Conservation (phyloP, 2,888 invertebrate species). For the Drosophila birchii region DNA sequence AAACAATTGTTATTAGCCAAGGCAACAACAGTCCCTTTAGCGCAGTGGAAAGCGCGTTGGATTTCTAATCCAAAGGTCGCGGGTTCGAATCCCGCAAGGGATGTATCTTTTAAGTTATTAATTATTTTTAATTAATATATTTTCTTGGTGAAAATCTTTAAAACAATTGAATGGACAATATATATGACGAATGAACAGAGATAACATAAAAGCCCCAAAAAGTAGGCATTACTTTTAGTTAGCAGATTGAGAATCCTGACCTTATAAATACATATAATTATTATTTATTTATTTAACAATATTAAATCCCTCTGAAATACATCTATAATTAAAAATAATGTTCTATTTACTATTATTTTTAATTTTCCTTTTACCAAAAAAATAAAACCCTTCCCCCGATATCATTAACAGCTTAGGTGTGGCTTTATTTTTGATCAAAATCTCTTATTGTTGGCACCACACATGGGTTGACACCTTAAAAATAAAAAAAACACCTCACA, state of each 20-base stretch:
- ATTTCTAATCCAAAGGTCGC: conserved; percentile 86
- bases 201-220: rapidly evolving
- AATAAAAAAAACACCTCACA: neutral
- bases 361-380: neutral
- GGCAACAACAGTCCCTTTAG: conserved; percentile 77
- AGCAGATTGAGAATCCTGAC: neutral
- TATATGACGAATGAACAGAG: neutral
- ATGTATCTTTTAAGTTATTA: conserved; percentile 47
- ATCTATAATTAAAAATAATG: too few relatives aligned
- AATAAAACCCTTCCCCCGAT: neutral
- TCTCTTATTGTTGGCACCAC: conserved; percentile 10
- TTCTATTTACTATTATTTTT: too few relatives aligned
- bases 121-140: neutral
- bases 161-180: too few relatives aligned
- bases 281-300: neutral
- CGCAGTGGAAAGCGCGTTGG: conserved; percentile 85
- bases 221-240: neutral
- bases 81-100: conserved; percentile 85
- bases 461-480: conserved; percentile 9
- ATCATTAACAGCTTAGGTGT: conserved; percentile 21
- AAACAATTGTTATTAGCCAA: neutral
- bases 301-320: too few relatives aligned
- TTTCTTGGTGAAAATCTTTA: neutral
- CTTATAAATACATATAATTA: neutral
- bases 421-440: neutral